These are phyloP conservation scores for Apteryx owenii DNA, from an alignment of 2,113 vertebrate species.

Conservation along the genomic window DNA sequence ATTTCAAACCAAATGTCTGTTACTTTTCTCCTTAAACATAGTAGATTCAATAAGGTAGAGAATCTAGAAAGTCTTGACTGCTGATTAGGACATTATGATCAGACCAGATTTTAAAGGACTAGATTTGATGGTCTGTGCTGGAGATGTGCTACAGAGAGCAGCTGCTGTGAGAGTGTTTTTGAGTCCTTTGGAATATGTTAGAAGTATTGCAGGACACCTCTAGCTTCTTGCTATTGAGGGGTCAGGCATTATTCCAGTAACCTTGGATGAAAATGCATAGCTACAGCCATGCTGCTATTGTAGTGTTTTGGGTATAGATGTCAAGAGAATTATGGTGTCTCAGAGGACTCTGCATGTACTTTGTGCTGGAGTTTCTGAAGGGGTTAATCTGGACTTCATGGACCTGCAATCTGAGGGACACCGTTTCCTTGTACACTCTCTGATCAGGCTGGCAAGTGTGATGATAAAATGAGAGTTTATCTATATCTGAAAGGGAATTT, in stretches of 20 bases:
- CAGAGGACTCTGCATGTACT: accelerated
- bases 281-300: not conserved
- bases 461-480: not conserved
- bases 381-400: not conserved
- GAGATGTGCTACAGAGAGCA: not conserved
- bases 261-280: not conserved
- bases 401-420: not conserved
- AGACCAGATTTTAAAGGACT: not conserved
- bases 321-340: accelerated
- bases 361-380: not conserved
- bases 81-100: not conserved
- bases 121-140: not conserved
- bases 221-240: not conserved
- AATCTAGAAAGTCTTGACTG: not conserved
- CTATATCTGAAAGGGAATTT: not conserved
- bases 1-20: not conserved
- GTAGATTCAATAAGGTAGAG: not conserved
- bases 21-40: accelerated
- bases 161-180: not conserved
- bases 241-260: not conserved
- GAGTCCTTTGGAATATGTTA: not conserved
- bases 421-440: not conserved
- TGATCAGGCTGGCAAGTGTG: not conserved
- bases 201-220: not conserved
- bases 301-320: not conserved